Percentiles rank a stretch among this genome's conserved stretches.
phyloP scores from a whole-genome alignment of 2,888 invertebrate genomes.

The Eupithecia subumbrata region DNA sequence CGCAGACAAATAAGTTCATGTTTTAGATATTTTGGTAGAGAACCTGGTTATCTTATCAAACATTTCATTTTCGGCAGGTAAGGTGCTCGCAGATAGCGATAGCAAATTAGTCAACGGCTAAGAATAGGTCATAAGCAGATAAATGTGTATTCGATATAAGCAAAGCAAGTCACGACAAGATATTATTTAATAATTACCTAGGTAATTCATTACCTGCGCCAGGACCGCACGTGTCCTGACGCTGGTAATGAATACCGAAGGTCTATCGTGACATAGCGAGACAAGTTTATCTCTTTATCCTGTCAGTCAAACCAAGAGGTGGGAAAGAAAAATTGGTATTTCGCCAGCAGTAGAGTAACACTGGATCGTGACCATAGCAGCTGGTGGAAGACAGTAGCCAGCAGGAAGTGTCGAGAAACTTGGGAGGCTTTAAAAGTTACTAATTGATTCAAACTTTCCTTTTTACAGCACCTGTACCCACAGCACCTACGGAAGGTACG shows the following conservation, averaged over 20 bases:
- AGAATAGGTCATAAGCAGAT: background rate
- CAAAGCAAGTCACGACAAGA: background rate
- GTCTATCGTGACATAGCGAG: background rate
- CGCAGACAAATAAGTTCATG: background rate
- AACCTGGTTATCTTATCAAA: conserved; percentile 2
- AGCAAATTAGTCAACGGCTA: background rate
- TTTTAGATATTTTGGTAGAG: background rate
- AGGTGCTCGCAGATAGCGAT: background rate
- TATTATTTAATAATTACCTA: background rate
- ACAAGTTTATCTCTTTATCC: background rate
- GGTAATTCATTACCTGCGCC: background rate
- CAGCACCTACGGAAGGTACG: background rate
- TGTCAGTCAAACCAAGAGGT: background rate
- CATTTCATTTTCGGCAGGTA: background rate
- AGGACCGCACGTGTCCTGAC: background rate
- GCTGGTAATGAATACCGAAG: background rate
- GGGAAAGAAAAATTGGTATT: background rate
- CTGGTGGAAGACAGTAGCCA: background rate
- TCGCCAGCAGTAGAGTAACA: background rate
- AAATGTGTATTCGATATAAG: too few species aligned
- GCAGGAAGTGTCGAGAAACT: background rate
- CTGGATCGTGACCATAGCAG: background rate
- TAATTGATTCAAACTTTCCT: background rate
- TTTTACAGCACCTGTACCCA: too few species aligned
- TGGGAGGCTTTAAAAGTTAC: background rate